A percentile compares a stretch with the other conserved stretches of the same genome.
These are phyloP conservation scores for Trichopoda pennipes DNA, from an alignment of 2,888 invertebrate species.

Conservation along the genomic window DNA sequence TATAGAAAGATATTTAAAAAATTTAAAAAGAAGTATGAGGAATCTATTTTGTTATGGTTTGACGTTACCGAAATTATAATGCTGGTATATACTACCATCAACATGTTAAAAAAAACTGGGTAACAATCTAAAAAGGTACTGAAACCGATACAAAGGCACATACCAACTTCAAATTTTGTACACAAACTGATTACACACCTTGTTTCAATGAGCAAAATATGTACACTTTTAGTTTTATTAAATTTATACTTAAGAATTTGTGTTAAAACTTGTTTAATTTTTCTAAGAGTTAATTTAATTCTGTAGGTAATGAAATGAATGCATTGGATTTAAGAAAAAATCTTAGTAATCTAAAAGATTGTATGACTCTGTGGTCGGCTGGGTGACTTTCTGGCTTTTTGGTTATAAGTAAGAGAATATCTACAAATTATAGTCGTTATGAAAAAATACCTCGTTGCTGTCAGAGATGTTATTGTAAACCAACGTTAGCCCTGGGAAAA, in stretches of 20 bases:
- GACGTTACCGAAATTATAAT: too few species aligned
- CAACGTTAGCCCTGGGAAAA: slow-evolving; percentile 57
- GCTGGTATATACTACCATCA: too few species aligned
- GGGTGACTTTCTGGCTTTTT: slow-evolving; percentile 27
- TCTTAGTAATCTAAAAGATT: slow-evolving; percentile 54
- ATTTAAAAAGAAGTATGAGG: too few species aligned
- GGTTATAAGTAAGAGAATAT: slow-evolving; percentile 6
- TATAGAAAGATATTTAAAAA: too few species aligned
- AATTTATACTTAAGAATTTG: neutral
- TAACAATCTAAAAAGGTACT: too few species aligned
- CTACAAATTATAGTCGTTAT: slow-evolving; percentile 6
- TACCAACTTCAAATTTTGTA: neutral
- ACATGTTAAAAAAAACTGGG: too few species aligned
- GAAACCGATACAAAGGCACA: too few species aligned
- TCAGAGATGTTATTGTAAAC: slow-evolving; percentile 47
- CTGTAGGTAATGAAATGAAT: slow-evolving; percentile 11
- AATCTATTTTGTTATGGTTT: too few species aligned
- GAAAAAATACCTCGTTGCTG: slow-evolving; percentile 42
- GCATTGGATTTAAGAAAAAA: slow-evolving; percentile 42
- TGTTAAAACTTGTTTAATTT: slow-evolving; percentile 16
- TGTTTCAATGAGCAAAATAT: neutral
- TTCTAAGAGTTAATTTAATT: slow-evolving; percentile 43
- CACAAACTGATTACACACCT: neutral
- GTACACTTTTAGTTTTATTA: slow-evolving; percentile 44
- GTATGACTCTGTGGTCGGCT: slow-evolving; percentile 39